phyloP scores from a whole-genome alignment of 1,140 invertebrate genomes.

The Hetaerina americana region DNA sequence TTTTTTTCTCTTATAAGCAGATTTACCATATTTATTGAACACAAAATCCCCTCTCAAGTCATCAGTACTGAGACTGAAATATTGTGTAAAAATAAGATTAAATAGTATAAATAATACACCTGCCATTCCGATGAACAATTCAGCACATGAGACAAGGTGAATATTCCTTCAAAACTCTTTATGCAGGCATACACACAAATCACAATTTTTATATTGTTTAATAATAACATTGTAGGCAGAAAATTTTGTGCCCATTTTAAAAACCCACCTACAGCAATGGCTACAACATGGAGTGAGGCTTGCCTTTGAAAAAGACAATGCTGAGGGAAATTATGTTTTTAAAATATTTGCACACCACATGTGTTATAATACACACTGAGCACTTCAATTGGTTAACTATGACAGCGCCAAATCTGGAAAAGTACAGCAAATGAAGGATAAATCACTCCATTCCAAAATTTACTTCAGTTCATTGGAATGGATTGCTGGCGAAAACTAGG shows the following conservation, averaged over 20 bases:
- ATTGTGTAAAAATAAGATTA: slow-evolving; percentile 1
- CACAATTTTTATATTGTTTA: background rate
- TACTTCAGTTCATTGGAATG: background rate
- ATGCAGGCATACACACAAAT: background rate
- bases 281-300: background rate
- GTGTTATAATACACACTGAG: background rate
- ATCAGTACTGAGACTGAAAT: background rate
- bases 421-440: background rate
- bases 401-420: background rate
- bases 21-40: background rate
- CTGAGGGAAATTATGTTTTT: background rate
- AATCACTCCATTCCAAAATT: background rate
- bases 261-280: background rate
- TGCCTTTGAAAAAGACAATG: background rate
- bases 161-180: background rate
- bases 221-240: background rate
- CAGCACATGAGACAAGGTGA: background rate
- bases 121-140: background rate
- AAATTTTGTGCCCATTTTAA: background rate
- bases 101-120: slow-evolving; percentile 1
- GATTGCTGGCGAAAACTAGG: background rate
- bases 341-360: background rate
- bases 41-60: background rate
- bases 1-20: background rate
- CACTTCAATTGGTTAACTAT: background rate